phyloP scores from a whole-genome alignment of 1,140 invertebrate species.

The Euura lappo region DNA sequence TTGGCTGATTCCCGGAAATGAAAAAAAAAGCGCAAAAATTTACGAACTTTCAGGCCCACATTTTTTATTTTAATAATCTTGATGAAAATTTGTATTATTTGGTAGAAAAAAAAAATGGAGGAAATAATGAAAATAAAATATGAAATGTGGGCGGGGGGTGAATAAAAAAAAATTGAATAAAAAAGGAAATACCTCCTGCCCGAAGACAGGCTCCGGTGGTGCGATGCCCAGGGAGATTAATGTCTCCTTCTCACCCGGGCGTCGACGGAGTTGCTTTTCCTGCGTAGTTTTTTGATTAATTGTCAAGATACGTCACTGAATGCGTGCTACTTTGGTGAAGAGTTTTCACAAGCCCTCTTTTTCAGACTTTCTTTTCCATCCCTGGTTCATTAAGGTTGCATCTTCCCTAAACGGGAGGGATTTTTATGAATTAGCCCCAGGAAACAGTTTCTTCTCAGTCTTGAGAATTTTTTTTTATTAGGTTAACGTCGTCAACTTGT shows the following conservation, averaged over 20 bases:
- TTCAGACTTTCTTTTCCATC: background rate
- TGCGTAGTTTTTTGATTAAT: constrained; percentile 5
- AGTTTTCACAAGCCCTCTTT: background rate
- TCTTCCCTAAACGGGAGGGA: constrained; percentile 9
- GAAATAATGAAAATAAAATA: background rate
- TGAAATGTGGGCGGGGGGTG: background rate
- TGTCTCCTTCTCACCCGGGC: background rate
- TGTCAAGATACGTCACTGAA: constrained; percentile 5
- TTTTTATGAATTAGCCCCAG: constrained; percentile 13
- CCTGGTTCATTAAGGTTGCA: constrained; percentile 11
- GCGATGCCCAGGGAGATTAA: background rate
- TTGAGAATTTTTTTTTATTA: background rate
- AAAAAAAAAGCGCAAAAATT: background rate
- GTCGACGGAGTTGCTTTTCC: constrained; percentile 1
- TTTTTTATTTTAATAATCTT: no score
- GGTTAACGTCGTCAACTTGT: constrained; percentile 2
- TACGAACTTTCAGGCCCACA: no score
- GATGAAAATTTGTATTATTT: no score
- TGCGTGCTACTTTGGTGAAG: constrained; percentile 3
- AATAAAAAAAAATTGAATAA: background rate
- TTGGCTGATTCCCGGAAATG: background rate
- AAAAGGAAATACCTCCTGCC: background rate
- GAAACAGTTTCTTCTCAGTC: no score
- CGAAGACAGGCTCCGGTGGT: background rate
- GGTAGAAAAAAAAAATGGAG: background rate